Evolutionary conservation across 1,140 invertebrate species (phyloP), one percentile per base, ranked within the genome.

Genomic region (Spodoptera litura): DNA sequence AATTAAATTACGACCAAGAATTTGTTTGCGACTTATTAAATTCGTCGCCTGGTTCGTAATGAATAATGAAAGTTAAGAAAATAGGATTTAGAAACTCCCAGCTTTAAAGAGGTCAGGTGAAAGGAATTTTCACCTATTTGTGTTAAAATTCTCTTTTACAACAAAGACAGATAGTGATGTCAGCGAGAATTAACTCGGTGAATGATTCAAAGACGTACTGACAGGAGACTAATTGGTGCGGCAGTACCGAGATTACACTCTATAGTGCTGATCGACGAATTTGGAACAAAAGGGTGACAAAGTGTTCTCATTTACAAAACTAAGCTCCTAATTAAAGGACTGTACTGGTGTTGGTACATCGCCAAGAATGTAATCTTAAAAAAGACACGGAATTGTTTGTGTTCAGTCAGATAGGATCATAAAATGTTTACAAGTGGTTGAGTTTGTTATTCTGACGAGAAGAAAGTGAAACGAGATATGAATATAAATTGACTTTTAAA

Each of bases 1-100:
- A 90, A 92, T 89, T 90, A 87, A 87, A 91, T 90, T 88, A 89
- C 83, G 81, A 72, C 53, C 70, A 78, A 27, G 73, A 86, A 83
- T 83, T 87, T 89, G 81, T 84, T 87, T 86, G 68, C 70, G 58
- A 61, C 79, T 78, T 78, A 78, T 81, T 74, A 78, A 78, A 81
- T 75, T 61, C 61, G 38, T 81, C 72, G 51, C 9, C 27, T 27
- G 35, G 12, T 38, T 64, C 20, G 59, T 75, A 52, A 75, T 53
- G 56, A 13, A 77, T 77, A 68, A 64, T 59, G 51, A 62, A 66
- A 49, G 51, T 44, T 13, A 20, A 66, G 31, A 56, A 38, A 59
- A 73, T 73, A 44, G 55, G 4, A 13, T 62, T 52, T 9, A 9
- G n/a, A 20, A 73, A 49, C 53, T 49, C 25, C 38, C 38, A 38